Evolutionary conservation across 2,888 invertebrate genomes (phyloP).

Genomic region (Campoplex capitator): DNA sequence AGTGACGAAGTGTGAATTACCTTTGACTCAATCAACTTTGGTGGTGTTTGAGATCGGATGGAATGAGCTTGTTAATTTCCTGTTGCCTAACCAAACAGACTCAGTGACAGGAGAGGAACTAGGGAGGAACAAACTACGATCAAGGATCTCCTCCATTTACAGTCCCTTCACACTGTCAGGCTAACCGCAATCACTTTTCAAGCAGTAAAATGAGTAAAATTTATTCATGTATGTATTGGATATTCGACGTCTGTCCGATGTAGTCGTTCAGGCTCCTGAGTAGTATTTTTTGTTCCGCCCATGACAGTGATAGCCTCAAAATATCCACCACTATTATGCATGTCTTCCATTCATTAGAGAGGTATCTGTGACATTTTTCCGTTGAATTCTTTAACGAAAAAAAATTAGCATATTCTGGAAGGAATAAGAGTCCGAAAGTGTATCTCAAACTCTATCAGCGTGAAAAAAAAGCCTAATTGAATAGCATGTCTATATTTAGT

Average conservation of each 20-base stretch:
- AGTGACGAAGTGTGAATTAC: conserved; percentile 56
- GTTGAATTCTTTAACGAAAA: background rate
- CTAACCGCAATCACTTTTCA: conserved; percentile 55
- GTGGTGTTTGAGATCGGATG: conserved; percentile 30
- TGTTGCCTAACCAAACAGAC: conserved; percentile 59
- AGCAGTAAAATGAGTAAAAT: conserved; percentile 39
- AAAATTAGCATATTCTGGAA: background rate
- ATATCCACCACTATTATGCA: background rate
- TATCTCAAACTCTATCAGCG: too few relatives aligned
- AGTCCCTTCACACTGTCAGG: conserved; percentile 56
- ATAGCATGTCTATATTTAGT: too few relatives aligned
- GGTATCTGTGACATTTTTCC: background rate
- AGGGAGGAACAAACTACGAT: conserved; percentile 50
- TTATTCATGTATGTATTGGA: background rate
- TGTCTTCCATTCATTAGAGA: background rate
- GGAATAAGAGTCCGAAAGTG: too few relatives aligned
- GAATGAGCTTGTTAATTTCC: conserved; percentile 69
- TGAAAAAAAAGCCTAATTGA: too few relatives aligned
- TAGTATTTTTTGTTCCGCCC: background rate
- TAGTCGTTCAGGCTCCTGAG: background rate
- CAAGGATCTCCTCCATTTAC: conserved; percentile 57
- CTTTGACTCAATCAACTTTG: conserved; percentile 60
- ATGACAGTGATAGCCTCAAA: background rate
- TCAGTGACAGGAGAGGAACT: conserved; percentile 26
- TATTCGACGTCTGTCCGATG: too few relatives aligned